Base-by-base conservation (phyloP, 2,888 invertebrate species). In the Alitta virens region DNA sequence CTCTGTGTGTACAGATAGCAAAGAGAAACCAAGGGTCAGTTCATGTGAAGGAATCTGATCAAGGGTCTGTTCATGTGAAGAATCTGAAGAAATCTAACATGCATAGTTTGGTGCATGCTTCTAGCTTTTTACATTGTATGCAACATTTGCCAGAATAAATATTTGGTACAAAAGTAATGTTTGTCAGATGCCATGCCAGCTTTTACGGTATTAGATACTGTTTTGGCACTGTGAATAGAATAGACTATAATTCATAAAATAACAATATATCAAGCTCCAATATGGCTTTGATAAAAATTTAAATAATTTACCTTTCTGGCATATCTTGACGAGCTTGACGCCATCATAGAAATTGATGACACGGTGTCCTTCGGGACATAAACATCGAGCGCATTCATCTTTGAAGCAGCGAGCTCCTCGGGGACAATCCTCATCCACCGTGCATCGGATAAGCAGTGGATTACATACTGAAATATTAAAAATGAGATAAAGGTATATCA, bases 381-480 rank as follows among this genome's bases (percentile, higher is more conserved):
- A 43, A 57, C 62, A 62, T 23, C 62, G 56, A 18, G 62, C 56
- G 43, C 62, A 62, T 26, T 62, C 62, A 42, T 62, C 62, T 27
- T 62, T 62, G 53, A 62, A 62, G 46, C 62, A 62, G 62, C 40
- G 51, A 52, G 56, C 62, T 9, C 50, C 54, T 14, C 24, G 38
- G 14, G 62, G 62, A 54, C 62, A 62, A 42, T 62, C 62, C 26
- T 52, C 62, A 21, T 56, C 51, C 26, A 43, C 43, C 24, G 57
- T 57, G 40, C 62, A 62, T 5, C 62, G 56, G 27, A 51, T 33
- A 26, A 62, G 16, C 56, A 38, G 52, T 42, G 18, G 46, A n/a
- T 51, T 50, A 2, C 52, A 26, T 46, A 54, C 62, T 62, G 57
- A 26, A 51, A 49, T n/a, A n/a, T n/a, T 21, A 23, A 1, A 24